Evolutionary conservation across 2,888 invertebrate species (phyloP).

Genomic region (Ecliptopera silaceata): DNA sequence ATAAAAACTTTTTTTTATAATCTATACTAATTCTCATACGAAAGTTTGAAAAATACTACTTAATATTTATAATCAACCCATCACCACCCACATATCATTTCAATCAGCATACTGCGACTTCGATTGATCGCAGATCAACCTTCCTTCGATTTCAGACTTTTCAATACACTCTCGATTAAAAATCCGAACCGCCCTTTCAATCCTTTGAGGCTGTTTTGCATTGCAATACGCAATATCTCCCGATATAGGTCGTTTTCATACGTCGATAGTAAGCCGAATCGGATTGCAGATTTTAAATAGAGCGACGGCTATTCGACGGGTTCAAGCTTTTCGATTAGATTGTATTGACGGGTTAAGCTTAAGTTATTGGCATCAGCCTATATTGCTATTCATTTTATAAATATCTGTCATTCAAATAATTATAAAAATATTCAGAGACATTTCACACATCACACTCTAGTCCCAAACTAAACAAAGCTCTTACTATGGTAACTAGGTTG

Average conservation of each 20-base stretch:
- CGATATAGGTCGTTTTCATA: slow-evolving; percentile 30
- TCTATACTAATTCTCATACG: no score
- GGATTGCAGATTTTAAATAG: slow-evolving; percentile 17
- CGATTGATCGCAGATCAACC: background rate
- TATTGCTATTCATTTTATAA: no score
- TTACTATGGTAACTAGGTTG: no score
- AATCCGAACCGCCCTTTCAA: slow-evolving; percentile 25
- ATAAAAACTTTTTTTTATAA: no score
- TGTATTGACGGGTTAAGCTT: slow-evolving; percentile 9
- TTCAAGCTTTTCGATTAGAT: slow-evolving; percentile 6
- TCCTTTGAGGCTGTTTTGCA: slow-evolving; percentile 32
- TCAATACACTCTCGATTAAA: slow-evolving; percentile 28
- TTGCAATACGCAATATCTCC: slow-evolving; percentile 38
- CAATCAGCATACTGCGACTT: no score
- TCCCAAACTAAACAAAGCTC: no score
- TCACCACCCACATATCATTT: no score
- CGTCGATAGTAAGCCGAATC: slow-evolving; percentile 18
- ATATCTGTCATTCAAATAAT: no score
- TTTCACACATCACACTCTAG: no score
- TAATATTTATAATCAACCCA: no score
- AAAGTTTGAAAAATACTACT: no score
- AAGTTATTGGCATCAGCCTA: background rate
- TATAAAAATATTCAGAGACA: no score
- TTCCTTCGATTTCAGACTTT: slow-evolving; percentile 9
- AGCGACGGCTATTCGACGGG: slow-evolving; percentile 13